Conservation (phyloP, 2,888 invertebrate species). For the Hypena proboscidalis region DNA sequence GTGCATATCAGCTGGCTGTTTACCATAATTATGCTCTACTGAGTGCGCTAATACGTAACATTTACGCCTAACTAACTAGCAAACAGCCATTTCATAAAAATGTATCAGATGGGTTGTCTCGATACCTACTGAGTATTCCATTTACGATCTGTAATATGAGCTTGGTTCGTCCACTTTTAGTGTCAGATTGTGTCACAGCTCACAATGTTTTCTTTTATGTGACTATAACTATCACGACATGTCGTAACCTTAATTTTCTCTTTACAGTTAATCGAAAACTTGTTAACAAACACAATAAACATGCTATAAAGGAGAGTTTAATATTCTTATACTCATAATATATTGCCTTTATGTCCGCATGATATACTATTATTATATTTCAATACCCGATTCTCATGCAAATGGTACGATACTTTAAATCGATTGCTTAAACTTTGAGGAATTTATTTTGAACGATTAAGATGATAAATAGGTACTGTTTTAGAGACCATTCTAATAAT, state of each 20-base stretch:
- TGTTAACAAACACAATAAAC: constrained; percentile 7
- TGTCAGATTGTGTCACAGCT: constrained; percentile 5
- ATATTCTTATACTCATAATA: constrained; percentile 2
- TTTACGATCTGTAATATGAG: background rate
- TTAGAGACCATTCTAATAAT: too few species aligned
- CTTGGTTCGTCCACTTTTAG: constrained; percentile 13
- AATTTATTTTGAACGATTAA: too few species aligned
- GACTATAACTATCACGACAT: constrained; percentile 4
- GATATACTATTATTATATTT: constrained; percentile 27
- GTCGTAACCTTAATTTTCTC: constrained; percentile 3
- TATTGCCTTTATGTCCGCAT: constrained; percentile 7
- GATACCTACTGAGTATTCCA: too few species aligned
- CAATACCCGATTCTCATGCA: constrained; percentile 32
- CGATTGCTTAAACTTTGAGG: constrained; percentile 19
- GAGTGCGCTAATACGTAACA: too few species aligned
- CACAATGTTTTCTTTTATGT: constrained; percentile 10
- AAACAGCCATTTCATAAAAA: too few species aligned
- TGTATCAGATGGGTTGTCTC: too few species aligned
- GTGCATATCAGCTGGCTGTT: too few species aligned
- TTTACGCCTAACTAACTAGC: too few species aligned
- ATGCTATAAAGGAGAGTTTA: constrained; percentile 2
- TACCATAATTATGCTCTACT: too few species aligned
- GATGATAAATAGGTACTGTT: too few species aligned
- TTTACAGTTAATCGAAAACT: background rate
- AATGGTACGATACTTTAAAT: constrained; percentile 24